These are phyloP conservation scores for Dysidea cf. avara DNA, from an alignment of 37 sponge, comb jelly and placozoan genomes.

Conservation along the genomic window DNA sequence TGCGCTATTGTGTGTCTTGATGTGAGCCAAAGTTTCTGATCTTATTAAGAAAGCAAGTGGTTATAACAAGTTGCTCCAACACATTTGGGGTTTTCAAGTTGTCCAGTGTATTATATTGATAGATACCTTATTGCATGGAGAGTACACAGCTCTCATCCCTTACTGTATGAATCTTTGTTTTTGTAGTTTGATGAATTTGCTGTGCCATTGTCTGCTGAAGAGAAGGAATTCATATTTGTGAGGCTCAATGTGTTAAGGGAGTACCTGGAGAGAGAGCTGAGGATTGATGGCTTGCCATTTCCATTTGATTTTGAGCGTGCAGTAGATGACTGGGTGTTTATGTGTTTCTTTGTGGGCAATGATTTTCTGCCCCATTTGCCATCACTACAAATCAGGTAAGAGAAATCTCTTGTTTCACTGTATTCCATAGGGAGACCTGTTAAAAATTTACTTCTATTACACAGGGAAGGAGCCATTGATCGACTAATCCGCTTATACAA, in stretches of 20 bases:
- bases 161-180: too few relatives aligned
- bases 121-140: too few relatives aligned
- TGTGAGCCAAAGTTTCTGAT: too few relatives aligned
- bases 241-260: conserved; percentile 85
- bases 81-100: too few relatives aligned
- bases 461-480: conserved; percentile 96
- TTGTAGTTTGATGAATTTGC: conserved; percentile 75
- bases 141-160: too few relatives aligned
- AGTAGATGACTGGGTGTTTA: conserved; percentile 99
- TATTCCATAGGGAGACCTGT: conserved; percentile 7
- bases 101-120: too few relatives aligned
- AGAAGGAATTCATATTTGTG: conserved; percentile 96
- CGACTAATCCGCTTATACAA: conserved; percentile 91
- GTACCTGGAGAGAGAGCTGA: conserved; percentile 92
- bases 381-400: conserved; percentile 84
- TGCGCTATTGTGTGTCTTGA: too few relatives aligned
- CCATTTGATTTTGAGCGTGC: conserved; percentile 89
- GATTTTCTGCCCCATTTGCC: conserved; percentile 99
- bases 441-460: background rate
- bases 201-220: conserved; percentile 12
- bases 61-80: too few relatives aligned
- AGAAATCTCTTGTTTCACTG: background rate
- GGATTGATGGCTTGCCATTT: conserved; percentile 78
- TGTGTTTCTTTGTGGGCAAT: conserved; percentile 99
- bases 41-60: too few relatives aligned